These are phyloP conservation scores for Slavum lentiscoides DNA, from an alignment of 2,888 invertebrate genomes.

Conservation along the genomic window DNA sequence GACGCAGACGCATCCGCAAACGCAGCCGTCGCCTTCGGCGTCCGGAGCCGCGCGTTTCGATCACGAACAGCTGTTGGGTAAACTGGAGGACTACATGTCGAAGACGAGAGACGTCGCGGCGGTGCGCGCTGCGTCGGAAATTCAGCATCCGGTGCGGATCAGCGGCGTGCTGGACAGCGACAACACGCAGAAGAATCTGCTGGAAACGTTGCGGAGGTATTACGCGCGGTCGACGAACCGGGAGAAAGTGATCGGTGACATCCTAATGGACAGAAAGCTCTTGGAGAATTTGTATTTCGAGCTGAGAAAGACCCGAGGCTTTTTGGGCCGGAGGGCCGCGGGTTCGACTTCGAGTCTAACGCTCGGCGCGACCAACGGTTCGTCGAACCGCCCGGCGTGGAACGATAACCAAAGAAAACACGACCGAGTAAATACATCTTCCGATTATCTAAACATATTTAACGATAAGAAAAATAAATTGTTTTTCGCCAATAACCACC, in stretches of 20 bases:
- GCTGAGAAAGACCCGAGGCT: conserved; percentile 69
- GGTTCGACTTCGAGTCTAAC: conserved; percentile 54
- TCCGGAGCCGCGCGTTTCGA: conserved; percentile 60
- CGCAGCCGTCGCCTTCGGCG: not conserved
- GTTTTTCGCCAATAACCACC: not conserved
- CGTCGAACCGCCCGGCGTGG: conserved; percentile 5
- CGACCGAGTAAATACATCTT: conserved; percentile 29
- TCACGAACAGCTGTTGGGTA: conserved; percentile 69
- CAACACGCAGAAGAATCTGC: conserved; percentile 66
- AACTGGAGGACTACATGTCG: conserved; percentile 66
- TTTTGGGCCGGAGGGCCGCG: conserved; percentile 60
- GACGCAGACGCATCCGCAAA: no score
- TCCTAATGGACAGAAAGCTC: conserved; percentile 73
- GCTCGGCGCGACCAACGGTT: not conserved
- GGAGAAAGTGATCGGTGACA: conserved; percentile 72
- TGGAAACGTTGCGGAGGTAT: conserved; percentile 71
- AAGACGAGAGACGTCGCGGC: not conserved
- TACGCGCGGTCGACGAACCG: conserved; percentile 69
- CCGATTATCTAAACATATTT: conserved; percentile 30
- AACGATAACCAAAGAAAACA: conserved; percentile 31
- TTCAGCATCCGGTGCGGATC: not conserved
- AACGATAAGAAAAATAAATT: conserved; percentile 36
- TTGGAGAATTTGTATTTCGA: conserved; percentile 76
- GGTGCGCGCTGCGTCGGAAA: not conserved
- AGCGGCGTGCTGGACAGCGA: conserved; percentile 57